Conservation (phyloP, 2,113 vertebrate genomes). For the Herpailurus yagouaroundi region DNA sequence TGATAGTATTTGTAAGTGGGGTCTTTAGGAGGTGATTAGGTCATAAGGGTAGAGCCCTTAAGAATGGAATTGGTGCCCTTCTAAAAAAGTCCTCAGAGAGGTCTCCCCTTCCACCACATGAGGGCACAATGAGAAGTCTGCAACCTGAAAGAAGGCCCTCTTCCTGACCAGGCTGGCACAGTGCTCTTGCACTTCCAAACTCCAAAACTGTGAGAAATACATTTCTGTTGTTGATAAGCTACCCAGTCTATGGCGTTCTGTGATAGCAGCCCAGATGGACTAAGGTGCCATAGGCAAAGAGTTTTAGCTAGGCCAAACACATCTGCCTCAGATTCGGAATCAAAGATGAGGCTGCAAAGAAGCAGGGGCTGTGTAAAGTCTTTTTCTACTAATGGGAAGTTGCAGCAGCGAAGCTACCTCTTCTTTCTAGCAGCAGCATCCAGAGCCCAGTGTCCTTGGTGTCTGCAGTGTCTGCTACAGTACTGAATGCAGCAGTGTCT, state of each 20-base stretch:
- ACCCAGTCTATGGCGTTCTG: not conserved
- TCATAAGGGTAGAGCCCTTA: not conserved
- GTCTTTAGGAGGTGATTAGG: not conserved
- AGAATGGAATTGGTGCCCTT: not conserved
- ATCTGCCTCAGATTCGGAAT: constrained; percentile 1
- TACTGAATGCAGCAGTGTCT: not conserved
- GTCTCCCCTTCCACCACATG: not conserved
- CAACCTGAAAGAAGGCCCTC: not conserved
- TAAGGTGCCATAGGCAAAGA: not conserved
- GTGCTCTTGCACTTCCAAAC: not conserved
- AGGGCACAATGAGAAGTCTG: not conserved
- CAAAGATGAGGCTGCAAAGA: not conserved
- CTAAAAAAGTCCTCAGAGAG: not conserved
- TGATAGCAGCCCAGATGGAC: not conserved
- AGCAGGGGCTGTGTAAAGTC: not conserved
- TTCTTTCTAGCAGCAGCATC: not conserved
- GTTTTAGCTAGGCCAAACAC: not conserved
- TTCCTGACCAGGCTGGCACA: not conserved
- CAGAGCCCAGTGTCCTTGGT: not conserved
- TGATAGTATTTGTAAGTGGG: not conserved
- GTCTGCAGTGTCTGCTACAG: not conserved
- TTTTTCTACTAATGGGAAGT: not conserved
- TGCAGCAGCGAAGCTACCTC: not conserved
- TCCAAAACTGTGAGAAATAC: not conserved
- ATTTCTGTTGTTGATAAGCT: not conserved